phyloP scores from a whole-genome alignment of 2,888 invertebrate genomes.

The Drosophila neutralis region DNA sequence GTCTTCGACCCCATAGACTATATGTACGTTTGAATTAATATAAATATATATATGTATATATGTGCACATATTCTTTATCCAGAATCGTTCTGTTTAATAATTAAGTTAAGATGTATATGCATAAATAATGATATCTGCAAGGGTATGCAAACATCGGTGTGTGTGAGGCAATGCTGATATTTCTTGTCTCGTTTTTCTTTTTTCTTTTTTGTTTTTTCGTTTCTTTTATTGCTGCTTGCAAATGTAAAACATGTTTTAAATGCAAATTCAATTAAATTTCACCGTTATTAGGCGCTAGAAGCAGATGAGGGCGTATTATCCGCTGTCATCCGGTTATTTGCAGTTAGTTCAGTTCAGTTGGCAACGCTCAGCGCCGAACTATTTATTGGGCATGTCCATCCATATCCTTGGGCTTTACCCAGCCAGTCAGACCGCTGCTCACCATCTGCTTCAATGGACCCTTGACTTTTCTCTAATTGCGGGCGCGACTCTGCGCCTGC shows the following conservation, averaged over 20 bases:
- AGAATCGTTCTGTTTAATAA: background rate
- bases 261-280: slow-evolving; percentile 73
- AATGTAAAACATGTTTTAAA: slow-evolving; percentile 58
- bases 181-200: slow-evolving; percentile 18
- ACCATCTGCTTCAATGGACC: slow-evolving; percentile 15
- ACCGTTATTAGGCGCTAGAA: slow-evolving; percentile 24
- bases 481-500: slow-evolving; percentile 32
- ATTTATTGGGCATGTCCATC: slow-evolving; percentile 19
- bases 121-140: background rate
- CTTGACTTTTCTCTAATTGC: slow-evolving; percentile 51
- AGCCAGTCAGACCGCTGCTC: slow-evolving; percentile 5
- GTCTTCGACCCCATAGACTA: background rate
- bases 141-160: background rate
- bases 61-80: background rate
- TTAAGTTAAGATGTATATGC: background rate
- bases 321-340: slow-evolving; percentile 14
- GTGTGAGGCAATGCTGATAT: background rate
- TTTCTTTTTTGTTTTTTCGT: slow-evolving; percentile 22
- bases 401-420: slow-evolving; percentile 41
- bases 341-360: slow-evolving; percentile 10
- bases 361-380: background rate
- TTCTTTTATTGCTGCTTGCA: slow-evolving; percentile 9
- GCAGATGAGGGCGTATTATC: slow-evolving; percentile 13
- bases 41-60: background rate
- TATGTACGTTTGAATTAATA: background rate